These are phyloP conservation scores for Plebejus anna DNA, from an alignment of 2,888 invertebrate species.

Conservation along the genomic window DNA sequence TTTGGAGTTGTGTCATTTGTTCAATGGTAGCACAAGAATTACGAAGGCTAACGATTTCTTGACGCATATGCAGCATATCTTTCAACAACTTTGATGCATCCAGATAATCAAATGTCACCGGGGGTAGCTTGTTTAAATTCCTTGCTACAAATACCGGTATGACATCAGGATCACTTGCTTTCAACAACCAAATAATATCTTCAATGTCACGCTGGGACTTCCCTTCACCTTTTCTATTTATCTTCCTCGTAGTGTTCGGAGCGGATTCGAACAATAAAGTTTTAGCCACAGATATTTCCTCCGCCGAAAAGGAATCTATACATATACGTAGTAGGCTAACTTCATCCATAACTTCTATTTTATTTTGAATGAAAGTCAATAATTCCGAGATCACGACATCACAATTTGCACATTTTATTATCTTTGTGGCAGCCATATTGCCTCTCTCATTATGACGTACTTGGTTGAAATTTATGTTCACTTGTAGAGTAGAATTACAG, in stretches of 20 bases:
- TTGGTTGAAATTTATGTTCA: no score
- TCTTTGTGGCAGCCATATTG: background rate
- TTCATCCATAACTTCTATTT: slow-evolving; percentile 36
- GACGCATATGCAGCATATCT: slow-evolving; percentile 16
- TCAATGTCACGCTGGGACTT: slow-evolving; percentile 22
- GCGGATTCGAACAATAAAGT: slow-evolving; percentile 34
- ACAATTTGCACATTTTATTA: background rate
- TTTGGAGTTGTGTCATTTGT: no score
- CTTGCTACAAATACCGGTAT: slow-evolving; percentile 31
- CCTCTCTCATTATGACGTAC: no score
- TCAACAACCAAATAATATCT: slow-evolving; percentile 26
- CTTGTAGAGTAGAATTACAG: no score
- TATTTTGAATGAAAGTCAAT: slow-evolving; percentile 33
- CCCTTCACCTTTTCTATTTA: slow-evolving; percentile 26
- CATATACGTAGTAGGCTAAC: slow-evolving; percentile 33
- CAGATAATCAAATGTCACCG: slow-evolving; percentile 31
- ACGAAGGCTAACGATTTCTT: slow-evolving; percentile 5
- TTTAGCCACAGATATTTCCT: slow-evolving; percentile 35
- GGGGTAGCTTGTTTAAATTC: slow-evolving; percentile 32
- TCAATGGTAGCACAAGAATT: no score
- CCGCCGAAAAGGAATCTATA: slow-evolving; percentile 31
- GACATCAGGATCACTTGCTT: slow-evolving; percentile 25
- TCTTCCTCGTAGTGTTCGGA: slow-evolving; percentile 21
- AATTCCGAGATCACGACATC: slow-evolving; percentile 19
- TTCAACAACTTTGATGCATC: slow-evolving; percentile 31